Evolutionary conservation across 1,140 invertebrate genomes (phyloP).

Genomic region (Ridgeia piscesae): DNA sequence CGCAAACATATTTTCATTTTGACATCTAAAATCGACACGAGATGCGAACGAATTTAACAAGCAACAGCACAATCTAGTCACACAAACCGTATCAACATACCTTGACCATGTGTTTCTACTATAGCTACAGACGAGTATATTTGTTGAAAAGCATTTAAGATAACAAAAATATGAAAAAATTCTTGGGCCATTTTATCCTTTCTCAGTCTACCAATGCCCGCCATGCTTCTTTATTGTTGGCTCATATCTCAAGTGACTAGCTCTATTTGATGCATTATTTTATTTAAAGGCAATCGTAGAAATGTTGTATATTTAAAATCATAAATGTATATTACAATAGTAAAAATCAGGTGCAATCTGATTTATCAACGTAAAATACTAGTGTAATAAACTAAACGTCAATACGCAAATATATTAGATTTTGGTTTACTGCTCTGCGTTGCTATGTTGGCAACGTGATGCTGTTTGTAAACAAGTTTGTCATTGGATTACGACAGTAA

Average conservation of each 20-base stretch:
- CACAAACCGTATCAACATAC: conserved; percentile 11
- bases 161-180: conserved; percentile 18
- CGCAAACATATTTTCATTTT: conserved; percentile 12
- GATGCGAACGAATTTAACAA: conserved; percentile 8
- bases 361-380: not conserved
- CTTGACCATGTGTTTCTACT: conserved; percentile 20
- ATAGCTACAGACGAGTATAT: conserved; percentile 7
- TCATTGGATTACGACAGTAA: conserved; percentile 1
- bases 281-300: not conserved
- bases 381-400: not conserved
- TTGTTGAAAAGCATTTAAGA: conserved; percentile 2
- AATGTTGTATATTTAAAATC: not conserved
- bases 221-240: conserved; percentile 19
- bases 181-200: conserved; percentile 11
- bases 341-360: not conserved
- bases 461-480: conserved; percentile 1
- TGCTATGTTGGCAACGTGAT: conserved; percentile 17
- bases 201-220: conserved; percentile 12
- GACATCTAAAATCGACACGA: conserved; percentile 10
- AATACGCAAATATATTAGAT: conserved; percentile 10
- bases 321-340: not conserved
- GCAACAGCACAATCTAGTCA: not conserved
- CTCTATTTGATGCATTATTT: conserved; percentile 1
- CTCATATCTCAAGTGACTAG: conserved; percentile 8
- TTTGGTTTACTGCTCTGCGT: conserved; percentile 8